Percentiles rank a stretch among this genome's conserved stretches.
These are phyloP conservation scores for Hippocampus abdominalis DNA, from an alignment of 2,113 vertebrate species.

Conservation along the genomic window DNA sequence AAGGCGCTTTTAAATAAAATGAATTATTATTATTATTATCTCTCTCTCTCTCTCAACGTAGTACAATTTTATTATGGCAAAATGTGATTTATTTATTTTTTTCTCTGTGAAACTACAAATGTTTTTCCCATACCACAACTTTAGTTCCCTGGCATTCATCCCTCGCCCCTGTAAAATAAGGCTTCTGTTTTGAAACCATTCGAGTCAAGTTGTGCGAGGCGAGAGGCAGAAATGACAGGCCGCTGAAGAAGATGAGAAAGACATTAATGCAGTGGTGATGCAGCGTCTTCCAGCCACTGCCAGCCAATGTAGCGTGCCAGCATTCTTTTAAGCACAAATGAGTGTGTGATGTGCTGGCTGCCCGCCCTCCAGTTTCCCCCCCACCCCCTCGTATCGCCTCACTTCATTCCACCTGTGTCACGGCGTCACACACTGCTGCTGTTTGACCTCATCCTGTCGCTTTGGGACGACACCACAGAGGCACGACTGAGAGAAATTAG, in stretches of 20 bases:
- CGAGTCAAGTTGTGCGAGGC: conserved; percentile 18
- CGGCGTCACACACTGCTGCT: not conserved
- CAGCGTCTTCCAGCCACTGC: conserved; percentile 51
- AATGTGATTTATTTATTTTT: no score
- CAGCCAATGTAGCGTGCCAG: conserved; percentile 54
- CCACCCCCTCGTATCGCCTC: not conserved
- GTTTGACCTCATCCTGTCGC: not conserved
- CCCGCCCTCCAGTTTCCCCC: not conserved
- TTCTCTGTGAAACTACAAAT: no score
- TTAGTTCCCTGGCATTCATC: not conserved
- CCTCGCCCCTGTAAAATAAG: not conserved
- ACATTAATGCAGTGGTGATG: conserved; percentile 26
- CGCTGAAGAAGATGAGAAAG: conserved; percentile 34
- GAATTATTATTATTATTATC: no score
- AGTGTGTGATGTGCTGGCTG: not conserved
- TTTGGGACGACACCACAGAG: not conserved
- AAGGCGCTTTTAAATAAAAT: no score
- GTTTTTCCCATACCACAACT: not conserved
- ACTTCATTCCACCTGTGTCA: not conserved
- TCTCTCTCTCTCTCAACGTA: no score
- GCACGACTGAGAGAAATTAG: not conserved
- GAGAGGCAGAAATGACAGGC: conserved; percentile 33
- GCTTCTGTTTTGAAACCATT: conserved; percentile 23
- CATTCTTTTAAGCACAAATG: conserved; percentile 57
- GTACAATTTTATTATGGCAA: no score